These are phyloP conservation scores for Punctoribates punctum DNA, from an alignment of 2,888 invertebrate genomes.

Conservation along the genomic window DNA sequence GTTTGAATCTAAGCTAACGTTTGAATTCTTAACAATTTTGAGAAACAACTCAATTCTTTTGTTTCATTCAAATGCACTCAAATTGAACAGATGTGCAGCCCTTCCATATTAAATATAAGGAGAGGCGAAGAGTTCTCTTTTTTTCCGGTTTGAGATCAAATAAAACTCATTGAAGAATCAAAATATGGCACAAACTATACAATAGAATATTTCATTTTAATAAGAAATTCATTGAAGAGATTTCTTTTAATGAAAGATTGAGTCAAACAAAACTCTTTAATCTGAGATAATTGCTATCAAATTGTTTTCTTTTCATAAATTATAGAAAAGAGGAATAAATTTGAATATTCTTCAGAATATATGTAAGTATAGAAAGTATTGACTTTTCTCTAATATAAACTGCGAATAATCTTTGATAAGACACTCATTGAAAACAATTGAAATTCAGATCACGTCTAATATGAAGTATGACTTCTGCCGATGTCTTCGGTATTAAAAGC, in stretches of 20 bases:
- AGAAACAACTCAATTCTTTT: slow-evolving; percentile 8
- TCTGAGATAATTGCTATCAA: too few species aligned
- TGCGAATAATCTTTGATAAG: not conserved
- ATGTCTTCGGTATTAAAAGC: not conserved
- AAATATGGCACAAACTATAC: too few species aligned
- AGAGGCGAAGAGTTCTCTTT: not conserved
- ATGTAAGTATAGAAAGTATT: not conserved
- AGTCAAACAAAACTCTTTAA: too few species aligned
- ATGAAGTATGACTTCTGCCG: not conserved
- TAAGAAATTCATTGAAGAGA: too few species aligned
- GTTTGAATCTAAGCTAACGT: not conserved
- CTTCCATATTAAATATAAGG: not conserved
- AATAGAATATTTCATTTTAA: too few species aligned
- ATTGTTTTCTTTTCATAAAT: too few species aligned
- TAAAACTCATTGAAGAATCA: too few species aligned
- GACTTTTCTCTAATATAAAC: not conserved
- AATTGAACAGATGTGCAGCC: slow-evolving; percentile 30
- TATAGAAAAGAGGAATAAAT: too few species aligned
- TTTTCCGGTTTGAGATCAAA: too few species aligned
- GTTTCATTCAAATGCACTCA: slow-evolving; percentile 21
- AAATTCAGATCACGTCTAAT: slow-evolving; percentile 10
- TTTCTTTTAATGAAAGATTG: too few species aligned
- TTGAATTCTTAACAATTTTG: slow-evolving; percentile 9
- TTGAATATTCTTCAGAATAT: too few species aligned
- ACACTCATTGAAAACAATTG: not conserved